These are phyloP conservation scores for Phainopepla nitens DNA, from an alignment of 2,113 vertebrate genomes.

Conservation along the genomic window DNA sequence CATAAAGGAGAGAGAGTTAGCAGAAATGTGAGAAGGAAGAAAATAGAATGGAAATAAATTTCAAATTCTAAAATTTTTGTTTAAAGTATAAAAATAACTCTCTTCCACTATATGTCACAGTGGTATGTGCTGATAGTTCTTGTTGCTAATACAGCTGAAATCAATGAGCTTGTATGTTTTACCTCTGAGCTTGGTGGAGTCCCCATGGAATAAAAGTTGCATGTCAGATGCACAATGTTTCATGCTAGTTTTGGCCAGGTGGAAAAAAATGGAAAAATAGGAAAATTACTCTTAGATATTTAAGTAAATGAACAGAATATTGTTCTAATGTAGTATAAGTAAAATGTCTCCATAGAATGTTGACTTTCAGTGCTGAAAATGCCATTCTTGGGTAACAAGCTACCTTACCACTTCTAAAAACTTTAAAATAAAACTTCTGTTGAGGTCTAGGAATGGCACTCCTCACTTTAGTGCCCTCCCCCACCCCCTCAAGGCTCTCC, in stretches of 20 bases:
- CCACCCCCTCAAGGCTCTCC: rapidly evolving
- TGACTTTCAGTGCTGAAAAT: background rate
- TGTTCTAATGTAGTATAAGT: background rate
- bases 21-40: background rate
- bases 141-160: background rate
- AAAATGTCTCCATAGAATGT: background rate
- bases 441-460: background rate
- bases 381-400: background rate
- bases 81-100: background rate
- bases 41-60: background rate
- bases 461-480: background rate
- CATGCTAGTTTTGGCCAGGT: background rate
- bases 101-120: background rate
- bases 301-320: background rate
- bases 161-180: background rate
- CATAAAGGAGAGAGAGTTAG: background rate
- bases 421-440: background rate
- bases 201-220: background rate
- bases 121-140: background rate
- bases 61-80: background rate
- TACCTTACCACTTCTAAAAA: background rate
- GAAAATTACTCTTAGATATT: background rate
- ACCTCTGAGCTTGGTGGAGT: background rate
- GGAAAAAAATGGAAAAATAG: background rate
- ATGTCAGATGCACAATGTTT: background rate